Evolutionary conservation across 2,113 vertebrate species (phyloP).

Genomic region (Caranx melampygus): DNA sequence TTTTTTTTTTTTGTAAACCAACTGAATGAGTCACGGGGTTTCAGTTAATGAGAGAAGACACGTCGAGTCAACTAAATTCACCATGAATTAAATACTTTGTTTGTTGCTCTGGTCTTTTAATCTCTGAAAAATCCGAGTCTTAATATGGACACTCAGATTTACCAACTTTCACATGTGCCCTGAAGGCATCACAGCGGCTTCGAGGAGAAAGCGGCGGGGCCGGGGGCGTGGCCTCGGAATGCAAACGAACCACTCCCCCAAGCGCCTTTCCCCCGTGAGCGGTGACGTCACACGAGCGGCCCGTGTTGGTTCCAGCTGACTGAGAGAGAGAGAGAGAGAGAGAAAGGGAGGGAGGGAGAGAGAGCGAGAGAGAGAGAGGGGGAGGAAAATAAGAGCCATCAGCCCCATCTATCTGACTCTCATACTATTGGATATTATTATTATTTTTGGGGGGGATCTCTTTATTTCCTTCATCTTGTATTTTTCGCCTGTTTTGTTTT

Average conservation of each 20-base stretch:
- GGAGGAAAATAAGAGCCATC: constrained; percentile 71
- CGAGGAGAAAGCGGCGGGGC: background rate
- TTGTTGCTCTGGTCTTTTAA: too few species aligned
- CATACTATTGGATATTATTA: constrained; percentile 74
- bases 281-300: constrained; percentile 84
- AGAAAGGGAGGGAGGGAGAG: constrained; percentile 32
- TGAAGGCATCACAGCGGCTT: constrained; percentile 23
- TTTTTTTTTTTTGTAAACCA: too few species aligned
- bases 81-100: too few species aligned
- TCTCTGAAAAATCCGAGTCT: background rate
- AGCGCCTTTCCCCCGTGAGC: constrained; percentile 81
- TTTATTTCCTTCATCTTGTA: constrained; percentile 63
- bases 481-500: constrained; percentile 47
- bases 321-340: constrained; percentile 58
- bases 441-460: constrained; percentile 65
- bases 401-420: constrained; percentile 68
- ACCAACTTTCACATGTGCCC: rapidly evolving
- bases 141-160: background rate
- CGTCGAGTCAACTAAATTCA: too few species aligned
- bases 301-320: constrained; percentile 89
- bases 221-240: constrained; percentile 26
- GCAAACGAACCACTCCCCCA: constrained; percentile 75
- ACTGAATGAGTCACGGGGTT: too few species aligned
- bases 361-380: constrained; percentile 57
- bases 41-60: too few species aligned